Conservation (phyloP, 2,797 vertebrate species). For the Helicolenus hilgendorfi region DNA sequence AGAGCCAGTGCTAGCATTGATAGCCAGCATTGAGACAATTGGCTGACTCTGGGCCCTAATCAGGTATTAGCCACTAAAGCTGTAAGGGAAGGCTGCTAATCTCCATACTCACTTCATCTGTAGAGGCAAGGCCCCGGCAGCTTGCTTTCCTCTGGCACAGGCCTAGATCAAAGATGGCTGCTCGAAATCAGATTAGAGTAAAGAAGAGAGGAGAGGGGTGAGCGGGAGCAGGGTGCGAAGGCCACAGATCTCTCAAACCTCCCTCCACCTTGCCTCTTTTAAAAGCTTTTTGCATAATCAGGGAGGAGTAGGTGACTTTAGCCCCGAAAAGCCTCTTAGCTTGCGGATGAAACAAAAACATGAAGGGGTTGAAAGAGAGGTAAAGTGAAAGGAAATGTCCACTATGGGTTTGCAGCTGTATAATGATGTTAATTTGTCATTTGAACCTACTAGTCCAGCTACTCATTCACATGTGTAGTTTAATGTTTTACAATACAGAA, state of each 20-base stretch:
- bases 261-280: slow-evolving; percentile 83
- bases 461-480: not conserved
- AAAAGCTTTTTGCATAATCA: slow-evolving; percentile 90
- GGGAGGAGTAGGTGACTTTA: slow-evolving; percentile 64
- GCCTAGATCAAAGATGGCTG: slow-evolving; percentile 96
- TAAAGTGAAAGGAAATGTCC: slow-evolving; percentile 38
- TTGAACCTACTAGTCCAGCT: not conserved
- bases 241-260: slow-evolving; percentile 87
- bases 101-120: slow-evolving; percentile 99
- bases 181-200: slow-evolving; percentile 96
- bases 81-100: slow-evolving; percentile 96
- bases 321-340: slow-evolving; percentile 59
- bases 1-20: slow-evolving; percentile 93
- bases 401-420: slow-evolving; percentile 13
- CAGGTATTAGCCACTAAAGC: slow-evolving; percentile 98
- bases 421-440: slow-evolving; percentile 16
- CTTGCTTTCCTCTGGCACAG: slow-evolving; percentile 90
- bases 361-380: slow-evolving; percentile 38
- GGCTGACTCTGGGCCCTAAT: slow-evolving; percentile 95
- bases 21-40: slow-evolving; percentile 96
- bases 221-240: slow-evolving; percentile 86
- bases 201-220: slow-evolving; percentile 85
- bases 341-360: slow-evolving; percentile 65
- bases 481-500: not conserved
- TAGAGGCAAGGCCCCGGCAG: slow-evolving; percentile 91